phyloP scores from a whole-genome alignment of 2,888 invertebrate species.

The Lysandra bellargus region DNA sequence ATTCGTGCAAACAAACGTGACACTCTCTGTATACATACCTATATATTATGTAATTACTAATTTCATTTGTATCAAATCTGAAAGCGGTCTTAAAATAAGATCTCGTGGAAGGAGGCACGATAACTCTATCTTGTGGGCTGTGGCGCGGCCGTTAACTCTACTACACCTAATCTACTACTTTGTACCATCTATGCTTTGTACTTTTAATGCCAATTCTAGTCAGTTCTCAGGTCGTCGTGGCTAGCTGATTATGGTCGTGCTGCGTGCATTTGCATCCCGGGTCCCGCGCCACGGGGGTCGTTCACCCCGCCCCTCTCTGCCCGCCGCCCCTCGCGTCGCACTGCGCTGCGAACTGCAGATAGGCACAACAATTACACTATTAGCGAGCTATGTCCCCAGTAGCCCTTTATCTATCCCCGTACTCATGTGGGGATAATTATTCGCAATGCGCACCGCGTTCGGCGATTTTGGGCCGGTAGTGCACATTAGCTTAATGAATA shows the following conservation, averaged over 20 bases:
- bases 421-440: neutral
- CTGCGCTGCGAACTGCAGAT: constrained; percentile 16
- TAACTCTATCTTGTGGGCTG: too few species aligned
- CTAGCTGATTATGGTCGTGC: neutral
- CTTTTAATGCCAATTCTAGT: neutral
- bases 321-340: neutral
- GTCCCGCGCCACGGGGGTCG: neutral
- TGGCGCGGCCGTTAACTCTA: too few species aligned
- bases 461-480: neutral
- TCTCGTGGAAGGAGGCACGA: too few species aligned
- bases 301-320: neutral
- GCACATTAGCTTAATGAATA: neutral
- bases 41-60: too few species aligned
- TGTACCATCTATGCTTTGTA: neutral
- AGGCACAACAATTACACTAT: neutral
- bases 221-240: neutral
- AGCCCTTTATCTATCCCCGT: constrained; percentile 12
- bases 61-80: neutral
- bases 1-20: too few species aligned
- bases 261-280: constrained; percentile 7
- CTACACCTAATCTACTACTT: too few species aligned
- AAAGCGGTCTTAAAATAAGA: neutral
- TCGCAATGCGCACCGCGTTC: neutral
- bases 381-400: neutral
- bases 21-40: too few species aligned